Percentiles rank a stretch among this genome's conserved stretches.
Evolutionary conservation across 2,888 invertebrate species (phyloP).

Genomic region (Acrocyrtus sp.): DNA sequence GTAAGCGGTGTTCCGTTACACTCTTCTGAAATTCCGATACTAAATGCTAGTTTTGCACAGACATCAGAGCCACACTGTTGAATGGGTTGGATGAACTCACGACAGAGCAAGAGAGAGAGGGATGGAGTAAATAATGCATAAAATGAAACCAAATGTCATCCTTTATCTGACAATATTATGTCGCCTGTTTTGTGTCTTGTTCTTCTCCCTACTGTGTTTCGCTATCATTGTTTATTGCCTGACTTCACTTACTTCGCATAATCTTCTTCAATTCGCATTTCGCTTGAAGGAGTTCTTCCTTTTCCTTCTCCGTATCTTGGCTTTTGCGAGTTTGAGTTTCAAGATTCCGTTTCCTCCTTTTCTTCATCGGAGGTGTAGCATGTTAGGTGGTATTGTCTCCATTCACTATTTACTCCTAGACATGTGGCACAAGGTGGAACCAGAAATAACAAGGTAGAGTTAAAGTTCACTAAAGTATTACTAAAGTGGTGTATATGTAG

Average conservation of each 20-base stretch:
- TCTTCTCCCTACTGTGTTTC: not conserved
- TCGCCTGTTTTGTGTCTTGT: not conserved
- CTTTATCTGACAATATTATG: slow-evolving; percentile 26
- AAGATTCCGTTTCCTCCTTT: not conserved
- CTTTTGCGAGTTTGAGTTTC: not conserved
- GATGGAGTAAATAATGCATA: slow-evolving; percentile 50
- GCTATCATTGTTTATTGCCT: not conserved
- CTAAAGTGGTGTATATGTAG: too few relatives aligned
- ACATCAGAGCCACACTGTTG: not conserved
- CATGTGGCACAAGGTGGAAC: not conserved
- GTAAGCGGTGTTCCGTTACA: not conserved
- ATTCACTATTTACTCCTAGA: not conserved
- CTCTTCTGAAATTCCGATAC: not conserved
- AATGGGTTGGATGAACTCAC: slow-evolving; percentile 31
- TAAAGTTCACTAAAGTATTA: too few relatives aligned
- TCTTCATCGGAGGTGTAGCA: not conserved
- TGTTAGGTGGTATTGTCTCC: not conserved
- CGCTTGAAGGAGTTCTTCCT: not conserved
- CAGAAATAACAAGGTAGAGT: too few relatives aligned
- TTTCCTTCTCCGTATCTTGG: not conserved
- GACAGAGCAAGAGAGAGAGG: too few relatives aligned
- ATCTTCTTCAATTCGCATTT: not conserved
- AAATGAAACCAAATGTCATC: slow-evolving; percentile 44
- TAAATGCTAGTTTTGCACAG: not conserved
- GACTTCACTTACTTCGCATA: not conserved